A percentile compares a stretch with the other conserved stretches of the same genome.
phyloP scores from a whole-genome alignment of 2,888 invertebrate genomes.

The Ormyrus pomaceus region DNA sequence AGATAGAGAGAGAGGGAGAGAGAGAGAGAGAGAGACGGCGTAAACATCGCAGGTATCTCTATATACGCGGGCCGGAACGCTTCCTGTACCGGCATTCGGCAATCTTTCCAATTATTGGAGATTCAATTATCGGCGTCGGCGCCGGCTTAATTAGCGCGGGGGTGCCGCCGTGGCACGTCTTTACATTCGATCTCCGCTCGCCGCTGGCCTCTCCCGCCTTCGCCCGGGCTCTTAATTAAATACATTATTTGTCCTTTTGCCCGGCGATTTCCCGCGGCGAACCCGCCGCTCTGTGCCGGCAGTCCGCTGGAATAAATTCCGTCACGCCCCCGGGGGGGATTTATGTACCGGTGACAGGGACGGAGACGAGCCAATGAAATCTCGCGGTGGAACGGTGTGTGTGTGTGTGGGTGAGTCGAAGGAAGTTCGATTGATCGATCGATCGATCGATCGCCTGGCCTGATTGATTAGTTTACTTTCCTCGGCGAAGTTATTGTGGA shows the following conservation, averaged over 20 bases:
- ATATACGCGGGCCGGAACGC: background rate
- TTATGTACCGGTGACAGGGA: background rate
- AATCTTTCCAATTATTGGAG: conserved; percentile 52
- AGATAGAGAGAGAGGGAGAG: background rate
- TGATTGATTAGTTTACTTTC: conserved; percentile 23
- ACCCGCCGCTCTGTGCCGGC: no score
- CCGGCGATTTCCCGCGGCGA: conserved; percentile 1
- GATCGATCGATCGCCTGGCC: background rate
- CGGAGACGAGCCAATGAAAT: conserved; percentile 2
- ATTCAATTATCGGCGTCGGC: conserved; percentile 48
- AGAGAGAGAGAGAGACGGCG: background rate
- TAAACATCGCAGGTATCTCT: no score
- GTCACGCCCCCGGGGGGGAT: background rate
- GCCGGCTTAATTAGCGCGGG: conserved; percentile 37
- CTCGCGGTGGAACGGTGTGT: background rate
- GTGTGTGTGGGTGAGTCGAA: background rate
- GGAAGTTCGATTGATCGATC: conserved; percentile 12
- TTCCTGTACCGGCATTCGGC: conserved; percentile 18
- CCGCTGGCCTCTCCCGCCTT: background rate
- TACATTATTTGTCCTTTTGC: conserved; percentile 43
- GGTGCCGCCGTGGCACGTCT: conserved; percentile 31
- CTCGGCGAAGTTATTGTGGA: background rate
- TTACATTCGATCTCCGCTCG: conserved; percentile 8
- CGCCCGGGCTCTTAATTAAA: conserved; percentile 52
- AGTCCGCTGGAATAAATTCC: no score